phyloP scores from a whole-genome alignment of 2,888 invertebrate genomes.

The Lapara coniferarum region DNA sequence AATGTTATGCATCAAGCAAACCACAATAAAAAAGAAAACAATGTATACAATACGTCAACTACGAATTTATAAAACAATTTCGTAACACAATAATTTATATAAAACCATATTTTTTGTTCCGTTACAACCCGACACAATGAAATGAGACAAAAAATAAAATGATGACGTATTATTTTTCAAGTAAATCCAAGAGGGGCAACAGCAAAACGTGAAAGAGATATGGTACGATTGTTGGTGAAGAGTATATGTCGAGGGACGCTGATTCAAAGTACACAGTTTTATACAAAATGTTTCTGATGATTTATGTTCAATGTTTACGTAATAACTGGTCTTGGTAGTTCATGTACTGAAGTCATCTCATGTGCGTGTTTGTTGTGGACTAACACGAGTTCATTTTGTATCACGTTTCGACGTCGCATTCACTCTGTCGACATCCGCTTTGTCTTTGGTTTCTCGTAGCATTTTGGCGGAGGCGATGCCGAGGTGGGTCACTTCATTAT shows the following conservation, averaged over 20 bases:
- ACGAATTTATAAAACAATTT: background rate
- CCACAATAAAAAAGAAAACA: background rate
- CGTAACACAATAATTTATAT: conserved; percentile 13
- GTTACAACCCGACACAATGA: conserved; percentile 8
- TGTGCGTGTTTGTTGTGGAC: conserved; percentile 72
- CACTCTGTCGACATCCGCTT: conserved; percentile 74
- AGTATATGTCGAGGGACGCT: conserved; percentile 58
- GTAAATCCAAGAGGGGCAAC: conserved; percentile 74
- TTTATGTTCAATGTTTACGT: conserved; percentile 63
- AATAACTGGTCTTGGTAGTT: conserved; percentile 76
- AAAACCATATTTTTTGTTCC: conserved; percentile 1
- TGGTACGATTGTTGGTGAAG: conserved; percentile 56
- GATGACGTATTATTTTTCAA: conserved; percentile 73
- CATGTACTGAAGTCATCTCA: conserved; percentile 73
- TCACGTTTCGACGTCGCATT: conserved; percentile 58
- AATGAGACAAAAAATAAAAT: conserved; percentile 37
- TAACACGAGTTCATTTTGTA: conserved; percentile 68
- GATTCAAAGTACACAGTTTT: conserved; percentile 61
- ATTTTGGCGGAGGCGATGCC: conserved; percentile 51
- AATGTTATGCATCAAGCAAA: background rate
- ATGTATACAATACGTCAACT: conserved; percentile 13
- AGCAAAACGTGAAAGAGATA: conserved; percentile 70
- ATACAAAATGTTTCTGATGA: conserved; percentile 57
- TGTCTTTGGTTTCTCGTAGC: conserved; percentile 74
- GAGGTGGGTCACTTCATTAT: conserved; percentile 25